Evolutionary conservation across 1,140 invertebrate genomes (phyloP).

Genomic region (Lethrus apterus): DNA sequence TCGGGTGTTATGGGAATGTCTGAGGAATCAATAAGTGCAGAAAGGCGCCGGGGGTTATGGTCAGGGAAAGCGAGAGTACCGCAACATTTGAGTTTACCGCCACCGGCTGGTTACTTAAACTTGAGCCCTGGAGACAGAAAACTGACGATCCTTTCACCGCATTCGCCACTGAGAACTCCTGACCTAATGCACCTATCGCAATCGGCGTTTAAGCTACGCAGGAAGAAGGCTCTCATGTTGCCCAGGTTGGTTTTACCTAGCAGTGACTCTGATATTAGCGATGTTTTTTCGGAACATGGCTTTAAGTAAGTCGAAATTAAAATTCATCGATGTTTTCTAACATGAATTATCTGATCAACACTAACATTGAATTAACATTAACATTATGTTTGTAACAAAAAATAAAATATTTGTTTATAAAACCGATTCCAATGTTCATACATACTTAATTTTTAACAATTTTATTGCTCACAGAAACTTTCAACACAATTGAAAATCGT

Average conservation of each 20-base stretch:
- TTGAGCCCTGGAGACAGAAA: conserved; percentile 48
- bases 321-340: no score
- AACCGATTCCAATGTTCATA: no score
- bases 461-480: no score
- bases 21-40: conserved; percentile 46
- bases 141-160: conserved; percentile 66
- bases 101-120: conserved; percentile 45
- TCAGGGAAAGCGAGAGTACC: conserved; percentile 51
- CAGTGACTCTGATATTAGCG: conserved; percentile 59
- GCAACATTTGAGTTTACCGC: conserved; percentile 62
- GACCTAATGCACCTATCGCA: conserved; percentile 54
- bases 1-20: conserved; percentile 25
- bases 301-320: conserved; percentile 49
- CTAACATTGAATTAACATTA: no score
- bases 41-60: conserved; percentile 56
- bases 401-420: no score
- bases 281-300: conserved; percentile 52
- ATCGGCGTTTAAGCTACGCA: conserved; percentile 53
- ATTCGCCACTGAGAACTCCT: conserved; percentile 54
- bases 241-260: conserved; percentile 66
- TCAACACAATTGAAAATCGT: no score
- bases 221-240: conserved; percentile 65
- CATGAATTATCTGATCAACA: no score
- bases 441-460: no score
- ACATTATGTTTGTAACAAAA: no score